phyloP scores from a whole-genome alignment of 2,113 vertebrate genomes.

The Anarhynchus alexandrinus region DNA sequence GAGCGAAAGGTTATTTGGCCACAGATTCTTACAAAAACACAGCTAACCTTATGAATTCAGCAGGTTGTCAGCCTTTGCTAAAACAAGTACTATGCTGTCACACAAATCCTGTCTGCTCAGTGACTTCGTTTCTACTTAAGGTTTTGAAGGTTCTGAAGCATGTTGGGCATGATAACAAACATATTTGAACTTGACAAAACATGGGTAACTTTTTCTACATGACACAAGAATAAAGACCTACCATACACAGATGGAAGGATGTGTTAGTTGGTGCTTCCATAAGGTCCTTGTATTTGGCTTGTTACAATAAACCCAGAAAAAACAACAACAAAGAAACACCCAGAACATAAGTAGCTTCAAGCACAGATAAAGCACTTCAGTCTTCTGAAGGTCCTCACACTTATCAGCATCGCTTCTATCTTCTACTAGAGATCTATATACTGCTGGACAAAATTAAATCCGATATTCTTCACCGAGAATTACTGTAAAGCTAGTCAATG shows the following conservation, averaged over 20 bases:
- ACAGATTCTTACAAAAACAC: background rate
- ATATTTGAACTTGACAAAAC: background rate
- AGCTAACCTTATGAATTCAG: background rate
- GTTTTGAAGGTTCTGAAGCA: background rate
- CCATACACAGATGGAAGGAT: background rate
- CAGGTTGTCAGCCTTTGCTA: background rate
- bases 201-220: too few species aligned
- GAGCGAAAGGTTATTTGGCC: background rate
- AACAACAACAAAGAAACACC: background rate
- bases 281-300: background rate
- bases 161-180: background rate
- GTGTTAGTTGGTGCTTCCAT: background rate
- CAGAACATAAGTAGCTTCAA: background rate
- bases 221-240: background rate
- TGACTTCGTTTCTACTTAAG: background rate
- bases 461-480: background rate
- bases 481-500: background rate
- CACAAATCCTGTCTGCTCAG: background rate
- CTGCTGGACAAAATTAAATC: background rate
- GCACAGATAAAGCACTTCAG: background rate
- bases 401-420: background rate
- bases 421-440: background rate
- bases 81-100: background rate
- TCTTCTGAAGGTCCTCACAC: background rate
- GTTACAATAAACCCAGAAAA: background rate